These are phyloP conservation scores for Drosophila sp. DNA, from an alignment of 1,140 invertebrate genomes.

Conservation along the genomic window DNA sequence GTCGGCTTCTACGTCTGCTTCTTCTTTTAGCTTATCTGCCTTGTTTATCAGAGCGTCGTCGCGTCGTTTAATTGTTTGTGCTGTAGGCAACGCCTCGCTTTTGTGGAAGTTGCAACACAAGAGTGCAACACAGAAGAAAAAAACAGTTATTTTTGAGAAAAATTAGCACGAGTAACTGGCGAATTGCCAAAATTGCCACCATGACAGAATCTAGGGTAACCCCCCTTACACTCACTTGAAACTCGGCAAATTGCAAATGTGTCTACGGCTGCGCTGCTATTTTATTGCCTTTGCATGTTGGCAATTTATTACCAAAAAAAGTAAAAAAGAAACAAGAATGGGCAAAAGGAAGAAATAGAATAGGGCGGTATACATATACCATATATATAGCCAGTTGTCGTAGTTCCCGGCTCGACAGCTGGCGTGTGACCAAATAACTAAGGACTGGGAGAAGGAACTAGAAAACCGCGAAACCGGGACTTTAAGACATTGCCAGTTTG, in stretches of 20 bases:
- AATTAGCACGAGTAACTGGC: conserved; percentile 73
- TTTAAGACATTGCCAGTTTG: conserved; percentile 28
- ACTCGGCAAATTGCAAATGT: conserved; percentile 54
- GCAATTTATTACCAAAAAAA: conserved; percentile 66
- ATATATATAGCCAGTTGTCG: conserved; percentile 1
- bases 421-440: conserved; percentile 61
- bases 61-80: conserved; percentile 77
- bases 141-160: conserved; percentile 74
- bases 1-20: conserved; percentile 22
- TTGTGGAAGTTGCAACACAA: conserved; percentile 60
- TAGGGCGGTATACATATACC: conserved; percentile 11
- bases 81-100: conserved; percentile 56
- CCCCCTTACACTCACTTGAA: background rate
- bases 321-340: conserved; percentile 1
- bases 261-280: conserved; percentile 68
- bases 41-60: conserved; percentile 70
- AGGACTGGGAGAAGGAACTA: background rate
- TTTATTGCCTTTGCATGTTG: conserved; percentile 80
- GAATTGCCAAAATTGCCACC: conserved; percentile 61
- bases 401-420: conserved; percentile 59
- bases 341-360: conserved; percentile 36
- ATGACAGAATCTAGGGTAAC: conserved; percentile 71
- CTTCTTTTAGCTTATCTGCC: conserved; percentile 60
- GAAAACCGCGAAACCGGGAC: conserved; percentile 29
- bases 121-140: conserved; percentile 11